Evolutionary conservation across 2,888 invertebrate genomes (phyloP), one percentile per base, ranked within the genome.

Genomic region (Latheticus oryzae): DNA sequence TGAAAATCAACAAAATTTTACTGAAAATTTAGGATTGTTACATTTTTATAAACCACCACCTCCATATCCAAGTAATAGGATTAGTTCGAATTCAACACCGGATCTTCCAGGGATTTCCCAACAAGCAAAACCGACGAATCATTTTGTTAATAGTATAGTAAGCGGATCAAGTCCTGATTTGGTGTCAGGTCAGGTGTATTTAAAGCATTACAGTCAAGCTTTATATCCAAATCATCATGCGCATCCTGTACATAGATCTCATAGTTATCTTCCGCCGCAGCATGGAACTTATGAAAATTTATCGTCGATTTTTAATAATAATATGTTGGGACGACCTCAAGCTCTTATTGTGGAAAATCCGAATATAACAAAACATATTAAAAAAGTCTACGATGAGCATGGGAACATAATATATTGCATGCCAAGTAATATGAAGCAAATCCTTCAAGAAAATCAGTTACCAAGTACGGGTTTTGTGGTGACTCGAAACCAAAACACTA

Each of bases 61-160:
- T 0, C 92, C 93, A 0, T 93, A 93, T 78, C 90, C 91, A 0
- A 85, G 86, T 0, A 87, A 87, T 70, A 84, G 89, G 0, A 79
- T 88, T n/a, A 89, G 88, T 40, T 92, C 91, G 4, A 91, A 89
- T 67, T 92, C 91, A 0, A 93, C 93, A 0, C 93, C 93, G 0
- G 93, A 93, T 75, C 76, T 94, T 51, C 92, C 93, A 0, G 86
- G 86, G 1, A 87, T 88, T 1, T 85, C 87, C 51, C 88, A 87
- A 51, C 75, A 75, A 26, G 54, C 72, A 5, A 76, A 77, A 60
- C 75, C 76, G 5, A 73, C 73, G 33, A 64, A 65, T 24, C 69
- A 73, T 17, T 76, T 76, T 59, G 69, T 78, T 26, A 74, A 73
- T 60, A 78, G 68, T 0, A 84, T 88, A 58, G 88, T 88, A 0